Conservation (phyloP, 2,797 vertebrate species). For the Anas acuta region DNA sequence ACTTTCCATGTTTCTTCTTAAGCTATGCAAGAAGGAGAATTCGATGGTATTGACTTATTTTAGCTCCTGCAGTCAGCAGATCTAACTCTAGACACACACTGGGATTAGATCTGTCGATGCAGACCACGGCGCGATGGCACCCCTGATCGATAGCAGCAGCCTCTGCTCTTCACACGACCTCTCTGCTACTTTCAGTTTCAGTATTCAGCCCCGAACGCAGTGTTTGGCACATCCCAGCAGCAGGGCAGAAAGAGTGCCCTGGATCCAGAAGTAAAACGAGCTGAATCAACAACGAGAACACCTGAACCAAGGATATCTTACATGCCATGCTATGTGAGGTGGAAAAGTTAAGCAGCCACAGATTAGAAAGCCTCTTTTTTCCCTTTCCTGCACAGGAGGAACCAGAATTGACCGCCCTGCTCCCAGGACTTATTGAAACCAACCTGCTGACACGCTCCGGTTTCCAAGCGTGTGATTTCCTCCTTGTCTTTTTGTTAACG, state of each 20-base stretch:
- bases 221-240: accelerated
- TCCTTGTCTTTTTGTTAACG: accelerated
- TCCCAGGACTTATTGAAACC: neutral
- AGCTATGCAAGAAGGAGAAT: conserved; percentile 40
- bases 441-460: neutral
- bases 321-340: accelerated
- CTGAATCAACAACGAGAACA: neutral
- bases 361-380: neutral
- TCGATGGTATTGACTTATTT: conserved; percentile 34
- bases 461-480: neutral
- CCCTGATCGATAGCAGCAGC: neutral
- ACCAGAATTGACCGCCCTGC: neutral
- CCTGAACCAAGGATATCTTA: neutral
- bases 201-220: neutral
- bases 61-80: conserved; percentile 47
- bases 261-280: neutral
- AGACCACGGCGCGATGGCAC: neutral
- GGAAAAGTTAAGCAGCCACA: neutral
- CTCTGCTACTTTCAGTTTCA: neutral
- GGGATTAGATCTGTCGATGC: conserved; percentile 32
- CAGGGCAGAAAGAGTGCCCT: neutral
- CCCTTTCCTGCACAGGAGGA: neutral
- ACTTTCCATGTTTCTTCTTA: neutral
- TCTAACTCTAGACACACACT: neutral
- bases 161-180: conserved; percentile 4